Conservation (phyloP, 2,113 vertebrate species). For the Trichomycterus rosablanca region DNA sequence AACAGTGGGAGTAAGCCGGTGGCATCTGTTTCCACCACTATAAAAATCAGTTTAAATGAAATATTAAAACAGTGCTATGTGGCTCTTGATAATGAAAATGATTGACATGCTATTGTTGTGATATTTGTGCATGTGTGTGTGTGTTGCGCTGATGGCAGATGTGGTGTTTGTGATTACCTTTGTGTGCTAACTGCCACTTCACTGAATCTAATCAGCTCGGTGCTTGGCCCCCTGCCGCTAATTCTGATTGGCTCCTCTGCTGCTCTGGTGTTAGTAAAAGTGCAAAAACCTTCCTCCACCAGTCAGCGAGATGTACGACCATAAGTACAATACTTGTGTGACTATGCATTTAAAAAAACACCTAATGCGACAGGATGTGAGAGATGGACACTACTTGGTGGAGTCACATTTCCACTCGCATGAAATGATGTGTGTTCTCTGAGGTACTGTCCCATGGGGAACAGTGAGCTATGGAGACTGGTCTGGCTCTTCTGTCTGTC, state of each 20-base stretch:
- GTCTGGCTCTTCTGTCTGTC: conserved; percentile 35
- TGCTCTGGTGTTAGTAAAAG: conserved; percentile 34
- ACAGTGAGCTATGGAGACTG: conserved; percentile 27
- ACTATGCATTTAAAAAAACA: no score
- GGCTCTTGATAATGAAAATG: conserved; percentile 20
- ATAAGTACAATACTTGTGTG: neutral
- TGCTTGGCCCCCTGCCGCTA: conserved; percentile 33
- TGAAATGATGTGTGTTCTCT: neutral
- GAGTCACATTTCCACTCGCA: conserved; percentile 10
- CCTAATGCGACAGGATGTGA: conserved; percentile 27
- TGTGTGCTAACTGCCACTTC: conserved; percentile 35
- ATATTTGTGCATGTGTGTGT: conserved; percentile 8
- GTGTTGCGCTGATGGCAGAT: conserved; percentile 30
- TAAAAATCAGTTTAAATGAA: no score
- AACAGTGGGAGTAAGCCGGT: no score
- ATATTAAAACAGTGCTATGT: neutral
- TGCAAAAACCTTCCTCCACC: conserved; percentile 30
- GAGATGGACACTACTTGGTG: neutral
- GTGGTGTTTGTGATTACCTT: conserved; percentile 36
- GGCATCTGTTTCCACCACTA: no score
- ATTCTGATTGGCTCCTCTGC: conserved; percentile 39
- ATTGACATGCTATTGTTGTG: conserved; percentile 20
- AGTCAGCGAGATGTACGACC: no score
- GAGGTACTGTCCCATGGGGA: conserved; percentile 14
- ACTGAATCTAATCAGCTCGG: conserved; percentile 40